Conservation (phyloP, 2,113 vertebrate species). For the Otis tarda region DNA sequence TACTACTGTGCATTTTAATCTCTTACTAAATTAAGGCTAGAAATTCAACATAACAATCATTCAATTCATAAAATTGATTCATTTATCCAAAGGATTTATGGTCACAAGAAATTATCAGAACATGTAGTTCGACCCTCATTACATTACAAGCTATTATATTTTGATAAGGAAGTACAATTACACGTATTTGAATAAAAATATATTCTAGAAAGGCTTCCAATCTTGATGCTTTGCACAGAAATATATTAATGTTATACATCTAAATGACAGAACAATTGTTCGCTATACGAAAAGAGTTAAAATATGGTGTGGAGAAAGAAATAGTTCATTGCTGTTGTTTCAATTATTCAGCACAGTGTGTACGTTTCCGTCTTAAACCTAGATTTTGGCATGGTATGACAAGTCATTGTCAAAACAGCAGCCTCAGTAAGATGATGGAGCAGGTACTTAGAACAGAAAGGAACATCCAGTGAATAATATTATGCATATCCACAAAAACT, state of each 20-base stretch:
- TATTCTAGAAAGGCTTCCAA: neutral
- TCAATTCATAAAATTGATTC: neutral
- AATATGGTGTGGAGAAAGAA: neutral
- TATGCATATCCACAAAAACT: neutral
- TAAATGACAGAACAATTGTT: neutral
- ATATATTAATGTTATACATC: neutral
- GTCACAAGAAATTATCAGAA: neutral
- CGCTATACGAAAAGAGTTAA: constrained; percentile 1
- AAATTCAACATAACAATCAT: neutral
- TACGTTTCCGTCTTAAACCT: neutral
- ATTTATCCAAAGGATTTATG: neutral
- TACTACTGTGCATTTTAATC: neutral
- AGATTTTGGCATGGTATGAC: constrained; percentile 26
- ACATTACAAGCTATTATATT: neutral
- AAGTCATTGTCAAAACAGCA: constrained; percentile 54
- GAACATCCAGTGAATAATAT: neutral
- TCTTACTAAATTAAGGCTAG: neutral
- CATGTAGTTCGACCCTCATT: neutral
- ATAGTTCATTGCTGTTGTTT: neutral
- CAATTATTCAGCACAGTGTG: constrained; percentile 25
- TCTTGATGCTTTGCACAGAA: neutral
- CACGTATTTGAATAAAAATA: neutral
- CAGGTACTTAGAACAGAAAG: constrained; percentile 27
- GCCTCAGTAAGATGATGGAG: neutral
- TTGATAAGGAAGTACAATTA: neutral